Evolutionary conservation across 2,888 invertebrate species (phyloP).

Genomic region (Aphodius granarius): DNA sequence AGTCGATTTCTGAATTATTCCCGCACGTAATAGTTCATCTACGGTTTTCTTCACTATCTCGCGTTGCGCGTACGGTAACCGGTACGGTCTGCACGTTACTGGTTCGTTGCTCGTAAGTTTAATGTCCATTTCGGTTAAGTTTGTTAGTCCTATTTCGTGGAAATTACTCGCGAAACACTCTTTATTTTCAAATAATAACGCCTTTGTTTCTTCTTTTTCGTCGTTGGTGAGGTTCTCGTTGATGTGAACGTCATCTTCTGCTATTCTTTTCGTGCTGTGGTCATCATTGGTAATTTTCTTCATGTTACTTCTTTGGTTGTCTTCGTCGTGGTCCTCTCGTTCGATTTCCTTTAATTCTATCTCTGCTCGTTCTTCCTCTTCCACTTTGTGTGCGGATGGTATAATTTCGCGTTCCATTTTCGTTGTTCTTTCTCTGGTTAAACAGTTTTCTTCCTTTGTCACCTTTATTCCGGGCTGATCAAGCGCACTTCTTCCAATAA

Average conservation of each 20-base stretch:
- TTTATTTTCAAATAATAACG: slow-evolving; percentile 1
- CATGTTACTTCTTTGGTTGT: not conserved
- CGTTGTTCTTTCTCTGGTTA: slow-evolving; percentile 10
- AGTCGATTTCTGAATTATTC: slow-evolving; percentile 19
- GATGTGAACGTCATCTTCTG: slow-evolving; percentile 1
- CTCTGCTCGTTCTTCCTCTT: not conserved
- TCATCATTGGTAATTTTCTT: not conserved
- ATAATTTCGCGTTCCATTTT: not conserved
- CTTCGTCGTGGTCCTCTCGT: not conserved
- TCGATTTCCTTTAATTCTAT: not conserved
- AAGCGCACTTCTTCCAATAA: slow-evolving; percentile 22
- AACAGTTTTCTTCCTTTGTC: slow-evolving; percentile 3
- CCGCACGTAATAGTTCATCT: slow-evolving; percentile 5
- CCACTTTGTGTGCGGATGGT: not conserved
- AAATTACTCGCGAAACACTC: slow-evolving; percentile 16
- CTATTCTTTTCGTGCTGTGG: not conserved
- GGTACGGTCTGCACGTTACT: slow-evolving; percentile 30
- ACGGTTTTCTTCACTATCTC: slow-evolving; percentile 8
- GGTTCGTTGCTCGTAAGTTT: not conserved
- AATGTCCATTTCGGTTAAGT: slow-evolving; percentile 15
- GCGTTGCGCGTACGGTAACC: slow-evolving; percentile 27
- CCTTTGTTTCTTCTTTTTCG: slow-evolving; percentile 3
- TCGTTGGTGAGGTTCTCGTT: not conserved
- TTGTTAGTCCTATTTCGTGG: slow-evolving; percentile 21
- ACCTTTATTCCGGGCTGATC: slow-evolving; percentile 17